phyloP scores from a whole-genome alignment of 1,140 invertebrate species.

The Cardiocondyla obscurior region DNA sequence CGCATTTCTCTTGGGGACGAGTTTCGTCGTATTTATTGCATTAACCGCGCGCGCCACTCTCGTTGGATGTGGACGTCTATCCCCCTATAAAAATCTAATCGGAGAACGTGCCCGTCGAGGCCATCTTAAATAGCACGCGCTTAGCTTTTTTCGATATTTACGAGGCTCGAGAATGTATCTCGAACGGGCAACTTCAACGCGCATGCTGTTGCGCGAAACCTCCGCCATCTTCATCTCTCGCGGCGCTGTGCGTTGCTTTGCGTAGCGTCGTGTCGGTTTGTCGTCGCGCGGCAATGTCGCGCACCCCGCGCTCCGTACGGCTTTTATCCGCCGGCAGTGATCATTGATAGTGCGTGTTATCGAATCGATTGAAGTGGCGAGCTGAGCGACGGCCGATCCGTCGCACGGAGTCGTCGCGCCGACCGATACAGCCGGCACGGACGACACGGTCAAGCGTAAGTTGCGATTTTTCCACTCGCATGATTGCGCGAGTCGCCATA shows the following conservation, averaged over 20 bases:
- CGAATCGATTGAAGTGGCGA: no score
- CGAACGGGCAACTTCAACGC: constrained; percentile 26
- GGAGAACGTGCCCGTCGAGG: neutral
- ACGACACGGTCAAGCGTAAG: neutral
- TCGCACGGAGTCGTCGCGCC: no score
- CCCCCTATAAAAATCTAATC: neutral
- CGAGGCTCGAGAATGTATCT: neutral
- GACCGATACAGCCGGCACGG: no score
- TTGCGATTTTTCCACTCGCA: neutral
- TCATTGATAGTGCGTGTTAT: neutral
- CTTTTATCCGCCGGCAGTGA: neutral
- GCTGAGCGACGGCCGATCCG: no score
- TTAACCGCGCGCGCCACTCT: neutral
- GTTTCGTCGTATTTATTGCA: no score
- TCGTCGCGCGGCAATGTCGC: constrained; percentile 3
- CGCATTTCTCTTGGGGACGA: neutral
- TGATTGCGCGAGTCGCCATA: neutral
- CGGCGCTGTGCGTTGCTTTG: neutral
- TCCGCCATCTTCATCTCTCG: constrained; percentile 29
- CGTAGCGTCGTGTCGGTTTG: neutral
- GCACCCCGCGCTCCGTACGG: neutral
- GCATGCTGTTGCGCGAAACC: constrained; percentile 17
- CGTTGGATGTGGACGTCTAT: neutral
- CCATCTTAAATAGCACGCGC: constrained; percentile 24
- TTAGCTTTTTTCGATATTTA: constrained; percentile 41